These are phyloP conservation scores for Heterocephalus glaber DNA, from an alignment of 2,113 vertebrate species.

Conservation along the genomic window DNA sequence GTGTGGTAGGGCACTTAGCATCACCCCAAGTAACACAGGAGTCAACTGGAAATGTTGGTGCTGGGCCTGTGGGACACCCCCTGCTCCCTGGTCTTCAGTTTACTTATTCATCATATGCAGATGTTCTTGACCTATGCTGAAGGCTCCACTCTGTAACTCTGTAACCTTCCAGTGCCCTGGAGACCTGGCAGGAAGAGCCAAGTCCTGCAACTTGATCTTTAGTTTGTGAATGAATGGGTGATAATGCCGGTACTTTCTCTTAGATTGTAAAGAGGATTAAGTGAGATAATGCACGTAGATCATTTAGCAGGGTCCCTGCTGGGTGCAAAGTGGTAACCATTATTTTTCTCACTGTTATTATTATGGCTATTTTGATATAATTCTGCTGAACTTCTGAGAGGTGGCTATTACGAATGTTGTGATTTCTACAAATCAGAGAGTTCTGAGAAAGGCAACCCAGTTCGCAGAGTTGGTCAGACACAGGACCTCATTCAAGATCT, in stretches of 20 bases:
- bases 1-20: no score
- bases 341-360: no score
- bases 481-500: fast-evolving
- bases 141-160: background rate
- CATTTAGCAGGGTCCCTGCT: no score
- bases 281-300: fast-evolving
- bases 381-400: background rate
- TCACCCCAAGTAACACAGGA: background rate
- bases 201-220: no score
- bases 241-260: background rate
- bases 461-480: background rate
- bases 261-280: fast-evolving
- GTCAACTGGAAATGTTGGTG: background rate
- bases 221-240: no score
- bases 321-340: fast-evolving
- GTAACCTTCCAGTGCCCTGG: fast-evolving
- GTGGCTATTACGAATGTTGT: background rate
- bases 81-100: fast-evolving
- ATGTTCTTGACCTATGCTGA: background rate
- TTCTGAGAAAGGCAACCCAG: background rate
- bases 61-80: background rate
- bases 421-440: background rate
- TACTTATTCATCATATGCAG: background rate
- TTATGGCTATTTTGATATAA: background rate
- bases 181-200: background rate